Evolutionary conservation across 2,113 vertebrate genomes (phyloP).

Genomic region (Rhadina sibilatrix): DNA sequence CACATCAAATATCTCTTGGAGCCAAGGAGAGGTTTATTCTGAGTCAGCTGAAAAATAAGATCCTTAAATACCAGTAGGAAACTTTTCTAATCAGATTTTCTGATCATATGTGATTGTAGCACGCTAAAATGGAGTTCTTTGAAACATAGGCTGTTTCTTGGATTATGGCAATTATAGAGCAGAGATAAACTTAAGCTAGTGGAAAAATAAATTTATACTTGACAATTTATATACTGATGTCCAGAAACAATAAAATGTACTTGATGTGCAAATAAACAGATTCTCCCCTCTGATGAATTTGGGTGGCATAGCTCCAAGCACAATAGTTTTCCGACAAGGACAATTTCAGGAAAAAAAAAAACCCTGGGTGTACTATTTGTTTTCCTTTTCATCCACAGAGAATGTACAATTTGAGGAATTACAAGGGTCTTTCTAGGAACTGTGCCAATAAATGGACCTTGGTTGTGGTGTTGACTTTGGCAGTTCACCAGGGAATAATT

Average conservation of each 20-base stretch:
- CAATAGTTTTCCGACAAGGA: background rate
- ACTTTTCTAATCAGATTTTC: background rate
- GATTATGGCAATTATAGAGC: background rate
- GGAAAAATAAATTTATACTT: conserved; percentile 27
- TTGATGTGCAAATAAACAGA: conserved; percentile 51
- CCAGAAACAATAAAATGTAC: conserved; percentile 35
- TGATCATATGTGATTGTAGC: background rate
- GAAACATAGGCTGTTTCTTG: background rate
- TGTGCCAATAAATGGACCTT: background rate
- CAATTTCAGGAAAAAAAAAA: background rate
- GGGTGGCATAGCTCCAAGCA: background rate
- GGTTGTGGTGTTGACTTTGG: conserved; percentile 10
- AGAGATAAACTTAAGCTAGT: background rate
- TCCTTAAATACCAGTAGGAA: background rate
- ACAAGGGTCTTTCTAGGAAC: background rate
- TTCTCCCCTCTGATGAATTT: background rate
- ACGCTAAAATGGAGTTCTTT: background rate
- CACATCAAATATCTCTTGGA: background rate
- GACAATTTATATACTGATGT: conserved; percentile 16
- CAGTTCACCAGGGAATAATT: background rate
- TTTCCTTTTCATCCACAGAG: background rate
- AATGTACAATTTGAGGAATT: background rate
- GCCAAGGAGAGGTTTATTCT: background rate
- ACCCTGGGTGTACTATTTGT: background rate
- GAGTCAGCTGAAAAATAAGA: background rate